These are phyloP conservation scores for Corvus cornix DNA, from an alignment of 2,113 vertebrate species.

Conservation along the genomic window DNA sequence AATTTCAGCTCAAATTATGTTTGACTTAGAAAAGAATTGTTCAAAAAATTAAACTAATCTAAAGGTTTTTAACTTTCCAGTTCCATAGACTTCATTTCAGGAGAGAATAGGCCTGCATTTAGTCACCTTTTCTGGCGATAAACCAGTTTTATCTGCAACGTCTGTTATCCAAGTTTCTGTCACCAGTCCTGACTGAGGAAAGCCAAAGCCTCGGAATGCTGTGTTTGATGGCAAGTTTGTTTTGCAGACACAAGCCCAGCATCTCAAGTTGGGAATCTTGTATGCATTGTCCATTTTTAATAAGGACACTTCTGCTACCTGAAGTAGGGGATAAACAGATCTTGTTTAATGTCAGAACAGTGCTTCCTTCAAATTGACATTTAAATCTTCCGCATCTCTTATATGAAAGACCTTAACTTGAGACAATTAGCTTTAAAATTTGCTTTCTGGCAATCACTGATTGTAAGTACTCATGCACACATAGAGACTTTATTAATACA, in stretches of 20 bases:
- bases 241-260: constrained; percentile 65
- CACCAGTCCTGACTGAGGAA: constrained; percentile 78
- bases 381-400: neutral
- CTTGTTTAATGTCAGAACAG: neutral
- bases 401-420: neutral
- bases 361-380: neutral
- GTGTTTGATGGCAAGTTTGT: constrained; percentile 86
- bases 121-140: constrained; percentile 77
- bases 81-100: neutral
- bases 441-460: neutral
- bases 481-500: neutral
- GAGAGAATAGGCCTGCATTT: neutral
- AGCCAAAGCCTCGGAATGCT: constrained; percentile 83
- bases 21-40: neutral
- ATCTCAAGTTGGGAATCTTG: constrained; percentile 80
- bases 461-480: neutral
- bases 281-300: constrained; percentile 82
- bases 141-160: constrained; percentile 72
- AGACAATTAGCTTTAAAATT: neutral
- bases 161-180: constrained; percentile 81
- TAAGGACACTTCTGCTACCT: constrained; percentile 79
- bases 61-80: neutral
- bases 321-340: neutral
- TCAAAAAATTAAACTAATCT: neutral
- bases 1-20: neutral